Evolutionary conservation across 2,797 vertebrate genomes (phyloP), one percentile per base, ranked within the genome.

Genomic region (Astyanax mexicanus): DNA sequence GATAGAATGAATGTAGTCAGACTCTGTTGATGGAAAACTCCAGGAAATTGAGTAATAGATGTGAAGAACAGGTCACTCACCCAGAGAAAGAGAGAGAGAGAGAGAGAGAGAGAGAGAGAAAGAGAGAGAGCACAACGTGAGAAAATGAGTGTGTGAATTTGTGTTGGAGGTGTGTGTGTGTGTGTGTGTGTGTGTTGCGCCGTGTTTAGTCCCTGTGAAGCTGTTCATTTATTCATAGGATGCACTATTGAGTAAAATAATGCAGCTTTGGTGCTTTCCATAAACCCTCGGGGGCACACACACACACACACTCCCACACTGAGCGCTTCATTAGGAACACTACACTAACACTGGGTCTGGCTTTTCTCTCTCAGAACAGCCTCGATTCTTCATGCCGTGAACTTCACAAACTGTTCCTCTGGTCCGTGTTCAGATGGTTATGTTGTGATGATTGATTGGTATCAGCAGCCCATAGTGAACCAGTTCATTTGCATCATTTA

Each of bases 221-320:
- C 12, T 42, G 2, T 69, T 79, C 29, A 51, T 70, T 74, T 79
- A 65, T 79, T 67, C 38, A 78, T 72, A 49, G 71, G 23, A 58
- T 44, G 17, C 68, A 44, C 45, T 58, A 67, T n/a, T 29, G 42
- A 47, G 52, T 60, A 55, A 65, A 35, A 40, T 25, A 71, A 27
- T 15, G 19, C 15, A 23, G 40, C 21, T 65, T 27, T 64, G 25
- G 44, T 45, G n/a, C 42, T 17, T 32, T 60, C 32, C 54, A 37
- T 37, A 44, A 57, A 32, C 15, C 32, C 54, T 54, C 57, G 6
- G 13, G 27, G 27, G 52, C 52, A 6, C 25, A 54, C 7, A 54
- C 52, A 54, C 61, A 25, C 9, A 25, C 2, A 19, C 32, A 9
- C 9, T 0, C 10, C 13, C 44, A 6, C 29, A n/a, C n/a, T n/a